These are phyloP conservation scores for Pomacea canaliculata DNA, from an alignment of 2,888 invertebrate genomes.

Conservation along the genomic window DNA sequence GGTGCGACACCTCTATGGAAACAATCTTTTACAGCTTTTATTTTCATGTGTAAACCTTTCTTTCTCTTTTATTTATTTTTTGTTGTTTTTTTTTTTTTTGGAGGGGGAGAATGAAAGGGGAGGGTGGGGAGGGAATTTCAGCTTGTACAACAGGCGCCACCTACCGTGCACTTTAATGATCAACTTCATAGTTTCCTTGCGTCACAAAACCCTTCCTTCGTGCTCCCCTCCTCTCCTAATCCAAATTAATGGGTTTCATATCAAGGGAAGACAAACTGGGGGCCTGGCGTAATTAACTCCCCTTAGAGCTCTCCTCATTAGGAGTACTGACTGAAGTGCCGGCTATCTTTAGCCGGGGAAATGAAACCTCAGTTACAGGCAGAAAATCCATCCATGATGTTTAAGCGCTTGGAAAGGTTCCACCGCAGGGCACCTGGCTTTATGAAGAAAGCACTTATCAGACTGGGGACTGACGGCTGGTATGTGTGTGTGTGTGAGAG, in stretches of 20 bases:
- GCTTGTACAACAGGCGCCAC: too few species aligned
- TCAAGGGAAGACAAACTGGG: conserved; percentile 16
- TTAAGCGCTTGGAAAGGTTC: background rate
- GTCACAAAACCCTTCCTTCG: background rate
- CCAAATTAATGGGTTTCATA: conserved; percentile 24
- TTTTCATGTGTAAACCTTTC: too few species aligned
- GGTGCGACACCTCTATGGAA: too few species aligned
- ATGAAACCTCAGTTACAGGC: conserved; percentile 22
- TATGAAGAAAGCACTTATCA: too few species aligned
- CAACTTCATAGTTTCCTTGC: conserved; percentile 18
- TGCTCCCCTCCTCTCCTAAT: conserved; percentile 4
- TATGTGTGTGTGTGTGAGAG: background rate
- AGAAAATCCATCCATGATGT: conserved; percentile 19
- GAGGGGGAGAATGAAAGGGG: too few species aligned
- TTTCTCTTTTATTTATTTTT: too few species aligned
- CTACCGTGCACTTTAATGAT: background rate
- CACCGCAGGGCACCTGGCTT: background rate
- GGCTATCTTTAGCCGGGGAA: conserved; percentile 18
- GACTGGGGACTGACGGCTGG: background rate
- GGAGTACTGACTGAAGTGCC: conserved; percentile 17
- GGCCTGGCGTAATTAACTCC: conserved; percentile 24
- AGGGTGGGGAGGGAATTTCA: too few species aligned
- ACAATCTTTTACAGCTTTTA: too few species aligned
- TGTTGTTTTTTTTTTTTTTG: too few species aligned
- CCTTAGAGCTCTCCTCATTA: conserved; percentile 23